phyloP scores from a whole-genome alignment of 92 coral and sea anemone species.

The Desmophyllum pertusum region DNA sequence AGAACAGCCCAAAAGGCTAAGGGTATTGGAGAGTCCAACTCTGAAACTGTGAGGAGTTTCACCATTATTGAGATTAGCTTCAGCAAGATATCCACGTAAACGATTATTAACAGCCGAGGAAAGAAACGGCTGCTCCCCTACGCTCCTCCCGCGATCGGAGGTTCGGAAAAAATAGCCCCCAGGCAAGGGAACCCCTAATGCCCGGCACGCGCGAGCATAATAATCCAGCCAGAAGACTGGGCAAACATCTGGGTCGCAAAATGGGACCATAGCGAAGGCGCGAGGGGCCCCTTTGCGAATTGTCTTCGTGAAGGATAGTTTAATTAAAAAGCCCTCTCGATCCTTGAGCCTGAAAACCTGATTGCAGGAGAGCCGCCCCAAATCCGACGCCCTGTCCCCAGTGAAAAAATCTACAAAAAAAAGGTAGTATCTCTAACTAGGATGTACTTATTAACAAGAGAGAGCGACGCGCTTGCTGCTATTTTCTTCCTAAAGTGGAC shows the following conservation, averaged over 20 bases:
- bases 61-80: neutral
- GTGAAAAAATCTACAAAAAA: constrained; percentile 53
- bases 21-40: neutral
- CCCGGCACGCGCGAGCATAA: constrained; percentile 19
- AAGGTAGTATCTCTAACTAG: constrained; percentile 37
- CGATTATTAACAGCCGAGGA: neutral
- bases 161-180: constrained; percentile 48
- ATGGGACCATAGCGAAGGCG: constrained; percentile 19
- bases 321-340: constrained; percentile 22
- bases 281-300: constrained; percentile 26
- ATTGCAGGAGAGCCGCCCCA: constrained; percentile 43
- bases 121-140: constrained; percentile 45
- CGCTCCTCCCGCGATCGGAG: constrained; percentile 36
- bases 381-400: constrained; percentile 53
- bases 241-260: constrained; percentile 26
- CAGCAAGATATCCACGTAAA: neutral
- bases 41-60: neutral
- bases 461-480: constrained; percentile 13
- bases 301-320: constrained; percentile 35
- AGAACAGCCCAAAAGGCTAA: neutral
- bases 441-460: constrained; percentile 35
- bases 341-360: constrained; percentile 35
- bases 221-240: constrained; percentile 34
- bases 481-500: constrained; percentile 10
- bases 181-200: constrained; percentile 15